phyloP scores from a whole-genome alignment of 1,140 invertebrate genomes.

The Spodoptera litura region DNA sequence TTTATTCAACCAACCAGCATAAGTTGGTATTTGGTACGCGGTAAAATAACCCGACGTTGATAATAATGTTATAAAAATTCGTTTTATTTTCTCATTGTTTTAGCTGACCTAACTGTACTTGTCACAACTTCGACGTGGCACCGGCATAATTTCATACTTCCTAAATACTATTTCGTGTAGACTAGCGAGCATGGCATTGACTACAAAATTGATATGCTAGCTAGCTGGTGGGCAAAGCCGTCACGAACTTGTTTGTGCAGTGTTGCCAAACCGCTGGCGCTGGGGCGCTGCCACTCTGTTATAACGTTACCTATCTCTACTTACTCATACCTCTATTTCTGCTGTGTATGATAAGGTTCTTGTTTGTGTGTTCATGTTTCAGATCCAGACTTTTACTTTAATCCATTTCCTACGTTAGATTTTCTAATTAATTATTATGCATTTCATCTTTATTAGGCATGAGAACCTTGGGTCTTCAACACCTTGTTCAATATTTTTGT shows the following conservation, averaged over 20 bases:
- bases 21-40: conserved; percentile 16
- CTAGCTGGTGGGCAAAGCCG: conserved; percentile 13
- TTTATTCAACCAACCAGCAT: neutral
- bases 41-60: conserved; percentile 3
- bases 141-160: neutral
- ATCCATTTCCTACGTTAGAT: neutral
- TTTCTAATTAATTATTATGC: neutral
- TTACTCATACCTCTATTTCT: conserved; percentile 14
- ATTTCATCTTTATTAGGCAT: neutral
- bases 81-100: too few relatives aligned
- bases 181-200: conserved; percentile 42
- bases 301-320: conserved; percentile 1
- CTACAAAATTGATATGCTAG: conserved; percentile 37
- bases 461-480: too few relatives aligned
- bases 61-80: too few relatives aligned
- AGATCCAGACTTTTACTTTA: too few relatives aligned
- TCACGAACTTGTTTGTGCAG: conserved; percentile 34
- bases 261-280: conserved; percentile 46
- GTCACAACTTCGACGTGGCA: neutral
- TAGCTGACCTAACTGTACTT: neutral
- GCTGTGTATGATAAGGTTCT: conserved; percentile 25
- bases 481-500: neutral
- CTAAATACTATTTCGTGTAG: neutral
- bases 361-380: too few relatives aligned
- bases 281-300: conserved; percentile 25